phyloP scores from a whole-genome alignment of 2,888 invertebrate genomes.

The Diarsia brunnea region DNA sequence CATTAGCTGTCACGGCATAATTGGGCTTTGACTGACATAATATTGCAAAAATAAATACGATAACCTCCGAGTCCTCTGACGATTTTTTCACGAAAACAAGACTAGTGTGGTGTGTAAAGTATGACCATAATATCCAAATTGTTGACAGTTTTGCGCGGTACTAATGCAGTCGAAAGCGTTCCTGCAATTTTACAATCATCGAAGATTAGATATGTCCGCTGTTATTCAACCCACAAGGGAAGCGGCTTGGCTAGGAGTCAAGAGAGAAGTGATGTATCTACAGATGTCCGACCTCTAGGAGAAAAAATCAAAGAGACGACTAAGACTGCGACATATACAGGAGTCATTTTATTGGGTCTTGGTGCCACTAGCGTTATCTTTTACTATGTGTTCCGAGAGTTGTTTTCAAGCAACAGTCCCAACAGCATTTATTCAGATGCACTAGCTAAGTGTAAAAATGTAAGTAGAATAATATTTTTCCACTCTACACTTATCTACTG shows the following conservation, averaged over 20 bases:
- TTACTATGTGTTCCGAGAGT: conserved; percentile 95
- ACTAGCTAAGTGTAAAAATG: conserved; percentile 93
- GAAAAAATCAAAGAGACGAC: conserved; percentile 97
- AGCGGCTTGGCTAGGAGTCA: conserved; percentile 81
- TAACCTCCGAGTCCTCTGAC: conserved; percentile 27
- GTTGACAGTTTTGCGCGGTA: conserved; percentile 76
- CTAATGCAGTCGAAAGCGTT: conserved; percentile 72
- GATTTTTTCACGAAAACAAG: conserved; percentile 19
- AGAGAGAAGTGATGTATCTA: conserved; percentile 85
- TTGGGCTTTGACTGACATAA: background rate
- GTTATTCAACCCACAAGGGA: conserved; percentile 79
- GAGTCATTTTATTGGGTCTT: conserved; percentile 95
- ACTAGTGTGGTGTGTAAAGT: conserved; percentile 50
- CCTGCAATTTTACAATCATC: conserved; percentile 73
- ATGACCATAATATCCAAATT: conserved; percentile 87
- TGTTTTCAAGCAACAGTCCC: conserved; percentile 97
- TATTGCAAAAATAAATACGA: conserved; percentile 44
- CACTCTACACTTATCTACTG: background rate
- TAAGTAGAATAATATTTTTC: conserved; percentile 70
- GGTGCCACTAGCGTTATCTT: conserved; percentile 96
- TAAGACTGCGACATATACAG: conserved; percentile 96
- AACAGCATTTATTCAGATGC: conserved; percentile 96
- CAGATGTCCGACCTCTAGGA: conserved; percentile 92
- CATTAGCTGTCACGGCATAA: conserved; percentile 27
- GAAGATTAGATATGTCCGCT: conserved; percentile 73